Base-by-base conservation (phyloP, 2,113 vertebrate species). In the Bubo scandiacus region DNA sequence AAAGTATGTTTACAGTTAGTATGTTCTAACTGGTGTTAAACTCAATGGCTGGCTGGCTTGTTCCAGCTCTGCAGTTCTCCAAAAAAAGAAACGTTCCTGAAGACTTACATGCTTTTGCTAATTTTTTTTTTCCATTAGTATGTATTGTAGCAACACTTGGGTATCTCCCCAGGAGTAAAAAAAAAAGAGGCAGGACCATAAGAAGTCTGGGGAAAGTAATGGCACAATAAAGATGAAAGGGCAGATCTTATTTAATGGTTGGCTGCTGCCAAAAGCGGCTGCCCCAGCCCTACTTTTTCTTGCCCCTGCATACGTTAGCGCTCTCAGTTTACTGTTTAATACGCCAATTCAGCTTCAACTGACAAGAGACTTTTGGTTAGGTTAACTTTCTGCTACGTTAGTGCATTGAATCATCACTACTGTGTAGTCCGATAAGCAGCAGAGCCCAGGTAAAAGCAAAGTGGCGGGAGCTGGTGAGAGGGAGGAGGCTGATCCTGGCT, bases 111-210 rank as follows among this genome's bases (percentile, higher is more conserved):
- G 42, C 43, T 63, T 23, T 75, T 9, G 2, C 3, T n/a, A 5
- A 0, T 36, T 16, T 15, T 9, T 67, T 77, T 49, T 16, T 38
- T 3, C 3, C 15, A 7, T 81, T 73, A 42, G 13, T 22, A 26
- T 51, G 6, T 83, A 7, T 59, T 80, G 10, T 15, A 81, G 29
- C 42, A 85, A 43, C 11, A 26, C 23, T 70, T 36, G 9, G 0
- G 0, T 55, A 8, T 49, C 43, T 79, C 34, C n/a, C 10, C 0
- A 0, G 15, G 13, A 43, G 32, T 9, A 11, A 11, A 47, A 47
- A 34, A 34, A 11, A 21, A 47, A 47, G 43, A 40, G 18, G 26
- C 71, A 83, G 36, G 86, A 65, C 58, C 23, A 3, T n/a, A 52
- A 67, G 40, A 32, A 51, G 15, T 47, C 22, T 29, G 29, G 4